Conservation (phyloP, 2,797 vertebrate species). For the Salarias fasciatus region DNA sequence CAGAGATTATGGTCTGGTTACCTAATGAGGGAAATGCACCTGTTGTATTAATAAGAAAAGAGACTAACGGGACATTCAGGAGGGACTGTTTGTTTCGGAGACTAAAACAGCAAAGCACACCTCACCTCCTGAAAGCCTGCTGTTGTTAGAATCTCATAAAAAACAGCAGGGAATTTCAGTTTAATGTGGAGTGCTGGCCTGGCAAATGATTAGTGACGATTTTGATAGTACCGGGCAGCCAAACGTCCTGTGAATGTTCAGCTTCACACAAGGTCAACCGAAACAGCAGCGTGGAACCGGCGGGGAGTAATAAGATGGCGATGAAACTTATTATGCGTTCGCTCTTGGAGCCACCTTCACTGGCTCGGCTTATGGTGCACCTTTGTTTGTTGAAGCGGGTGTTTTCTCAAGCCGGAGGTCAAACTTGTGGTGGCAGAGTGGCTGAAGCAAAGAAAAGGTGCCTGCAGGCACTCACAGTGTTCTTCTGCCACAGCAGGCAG, state of each 20-base stretch:
- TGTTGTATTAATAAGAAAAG: neutral
- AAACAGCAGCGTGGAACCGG: neutral
- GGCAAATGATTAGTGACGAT: slow-evolving; percentile 42
- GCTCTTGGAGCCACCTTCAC: slow-evolving; percentile 35
- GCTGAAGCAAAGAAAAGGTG: neutral
- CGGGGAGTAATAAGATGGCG: slow-evolving; percentile 13
- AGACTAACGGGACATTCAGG: slow-evolving; percentile 8
- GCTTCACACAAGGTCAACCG: slow-evolving; percentile 30
- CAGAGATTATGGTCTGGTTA: too few relatives aligned
- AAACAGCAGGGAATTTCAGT: slow-evolving; percentile 19
- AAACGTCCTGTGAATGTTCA: slow-evolving; percentile 33
- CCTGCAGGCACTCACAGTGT: slow-evolving; percentile 10
- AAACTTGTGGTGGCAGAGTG: slow-evolving; percentile 24
- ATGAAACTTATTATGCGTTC: slow-evolving; percentile 31
- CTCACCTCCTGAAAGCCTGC: slow-evolving; percentile 16
- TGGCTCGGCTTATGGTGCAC: slow-evolving; percentile 18
- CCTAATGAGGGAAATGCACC: too few relatives aligned
- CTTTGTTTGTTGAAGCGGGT: slow-evolving; percentile 36
- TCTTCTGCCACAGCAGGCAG: slow-evolving; percentile 13
- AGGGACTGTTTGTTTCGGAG: neutral
- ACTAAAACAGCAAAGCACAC: slow-evolving; percentile 3
- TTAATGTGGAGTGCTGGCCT: slow-evolving; percentile 17
- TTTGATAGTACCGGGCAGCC: slow-evolving; percentile 28
- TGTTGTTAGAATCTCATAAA: slow-evolving; percentile 21
- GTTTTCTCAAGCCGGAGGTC: slow-evolving; percentile 49